These are phyloP conservation scores for Oscheius myriophilus DNA, from an alignment of 2,888 invertebrate species.

Conservation along the genomic window DNA sequence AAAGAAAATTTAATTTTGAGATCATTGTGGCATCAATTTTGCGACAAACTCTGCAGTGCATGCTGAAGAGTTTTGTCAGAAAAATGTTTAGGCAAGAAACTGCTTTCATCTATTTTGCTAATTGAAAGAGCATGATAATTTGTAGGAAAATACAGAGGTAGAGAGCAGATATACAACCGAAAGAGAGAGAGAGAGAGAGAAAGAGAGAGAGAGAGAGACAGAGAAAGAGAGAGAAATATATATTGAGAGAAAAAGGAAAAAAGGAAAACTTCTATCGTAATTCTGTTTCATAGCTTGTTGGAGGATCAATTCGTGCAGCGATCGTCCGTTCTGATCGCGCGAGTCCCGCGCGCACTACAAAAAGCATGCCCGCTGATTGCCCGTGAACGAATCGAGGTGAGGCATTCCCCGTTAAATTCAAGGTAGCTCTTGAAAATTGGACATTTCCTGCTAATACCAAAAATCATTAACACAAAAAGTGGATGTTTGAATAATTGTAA, in stretches of 20 bases:
- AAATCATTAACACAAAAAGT: too few relatives aligned
- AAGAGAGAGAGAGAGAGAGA: neutral
- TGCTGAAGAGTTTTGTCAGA: neutral
- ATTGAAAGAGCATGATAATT: neutral
- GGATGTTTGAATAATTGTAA: too few relatives aligned
- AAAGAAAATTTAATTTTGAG: too few relatives aligned
- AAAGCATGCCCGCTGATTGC: constrained; percentile 8
- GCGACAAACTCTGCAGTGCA: too few relatives aligned
- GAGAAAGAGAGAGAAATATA: constrained; percentile 4
- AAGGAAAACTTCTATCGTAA: neutral
- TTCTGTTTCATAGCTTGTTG: too few relatives aligned
- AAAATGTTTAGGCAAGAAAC: neutral
- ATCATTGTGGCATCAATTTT: too few relatives aligned
- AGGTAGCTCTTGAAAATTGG: too few relatives aligned
- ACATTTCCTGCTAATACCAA: too few relatives aligned
- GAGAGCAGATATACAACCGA: neutral
- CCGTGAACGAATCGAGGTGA: constrained; percentile 13
- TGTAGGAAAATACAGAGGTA: neutral
- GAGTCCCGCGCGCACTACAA: neutral
- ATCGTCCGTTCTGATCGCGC: too few relatives aligned
- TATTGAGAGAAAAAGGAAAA: neutral
- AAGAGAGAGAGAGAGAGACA: constrained; percentile 7
- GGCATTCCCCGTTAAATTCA: too few relatives aligned
- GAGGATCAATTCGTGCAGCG: too few relatives aligned
- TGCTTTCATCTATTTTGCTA: neutral